Conservation (phyloP, 1,140 invertebrate genomes). For the Eueides isabella region DNA sequence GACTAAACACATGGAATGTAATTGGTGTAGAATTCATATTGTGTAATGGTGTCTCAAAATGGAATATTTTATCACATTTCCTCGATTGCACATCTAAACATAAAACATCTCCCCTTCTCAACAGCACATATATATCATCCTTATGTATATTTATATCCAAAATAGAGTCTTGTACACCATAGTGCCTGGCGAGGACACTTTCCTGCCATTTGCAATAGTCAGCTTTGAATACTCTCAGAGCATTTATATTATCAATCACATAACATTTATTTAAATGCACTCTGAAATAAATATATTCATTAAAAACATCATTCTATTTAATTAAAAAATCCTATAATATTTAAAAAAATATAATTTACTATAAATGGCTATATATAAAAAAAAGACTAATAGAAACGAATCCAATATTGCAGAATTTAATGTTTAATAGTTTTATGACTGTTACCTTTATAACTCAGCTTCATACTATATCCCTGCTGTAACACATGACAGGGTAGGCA, state of each 20-base stretch:
- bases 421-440: too few relatives aligned
- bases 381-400: too few relatives aligned
- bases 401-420: too few relatives aligned
- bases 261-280: constrained; percentile 39
- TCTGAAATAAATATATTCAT: constrained; percentile 29
- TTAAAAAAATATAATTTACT: too few relatives aligned
- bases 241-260: constrained; percentile 33
- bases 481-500: too few relatives aligned
- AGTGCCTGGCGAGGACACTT: constrained; percentile 28
- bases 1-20: constrained; percentile 40
- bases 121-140: constrained; percentile 40
- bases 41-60: constrained; percentile 22
- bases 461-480: too few relatives aligned
- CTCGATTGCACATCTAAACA: constrained; percentile 22
- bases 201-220: constrained; percentile 15
- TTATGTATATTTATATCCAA: constrained; percentile 30
- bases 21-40: constrained; percentile 6
- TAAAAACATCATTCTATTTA: too few relatives aligned
- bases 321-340: too few relatives aligned
- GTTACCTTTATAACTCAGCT: too few relatives aligned
- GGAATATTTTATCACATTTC: constrained; percentile 27
- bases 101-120: constrained; percentile 32
- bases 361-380: too few relatives aligned
- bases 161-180: constrained; percentile 22
- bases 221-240: constrained; percentile 29